Evolutionary conservation across 2,113 vertebrate species (phyloP), one percentile per base, ranked within the genome.

Genomic region (Sylvietta virens): DNA sequence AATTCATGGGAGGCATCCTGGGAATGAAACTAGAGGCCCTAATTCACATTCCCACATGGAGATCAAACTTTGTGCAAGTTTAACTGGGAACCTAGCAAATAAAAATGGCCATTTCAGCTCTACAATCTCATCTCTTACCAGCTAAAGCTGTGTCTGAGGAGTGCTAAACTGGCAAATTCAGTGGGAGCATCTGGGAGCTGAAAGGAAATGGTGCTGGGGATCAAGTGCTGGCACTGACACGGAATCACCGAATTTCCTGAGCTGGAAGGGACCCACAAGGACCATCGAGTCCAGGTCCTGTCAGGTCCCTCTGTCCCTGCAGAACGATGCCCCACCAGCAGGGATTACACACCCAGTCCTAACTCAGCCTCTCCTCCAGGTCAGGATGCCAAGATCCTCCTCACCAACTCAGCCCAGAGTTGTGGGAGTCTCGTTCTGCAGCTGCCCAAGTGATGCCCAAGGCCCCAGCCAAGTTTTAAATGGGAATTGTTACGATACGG

Each of bases 401-500:
- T 56, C 58, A 40, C 27, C 69, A 70, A 70, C 26, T 39, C 35
- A 73, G 27, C 61, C 28, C 64, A n/a, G 70, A 72, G 15, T 3
- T 18, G 71, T 3, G 3, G 33, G 17, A 77, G 27, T 53, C 51
- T 76, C 56, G 1, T 72, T 15, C 64, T 56, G 67, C 79, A 73
- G 65, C 51, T 42, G 6, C 44, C 44, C 8, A n/a, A n/a, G 1
- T 2, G 13, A 78, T 35, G 22, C 21, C 21, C 27, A 66, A 19
- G 6, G 8, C n/a, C 28, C 39, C 45, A 15, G 64, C 21, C 64
- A 71, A 78, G 51, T 73, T 83, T 81, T 30, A 67, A 86, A 70
- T 9, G 23, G 47, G 44, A 74, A 86, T 77, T 3, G 1, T 66
- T 40, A 27, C 1, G 5, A 42, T 2, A 3, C 1, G 4, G 1